phyloP scores from a whole-genome alignment of 2,888 invertebrate species.

The Meta bourneti region DNA sequence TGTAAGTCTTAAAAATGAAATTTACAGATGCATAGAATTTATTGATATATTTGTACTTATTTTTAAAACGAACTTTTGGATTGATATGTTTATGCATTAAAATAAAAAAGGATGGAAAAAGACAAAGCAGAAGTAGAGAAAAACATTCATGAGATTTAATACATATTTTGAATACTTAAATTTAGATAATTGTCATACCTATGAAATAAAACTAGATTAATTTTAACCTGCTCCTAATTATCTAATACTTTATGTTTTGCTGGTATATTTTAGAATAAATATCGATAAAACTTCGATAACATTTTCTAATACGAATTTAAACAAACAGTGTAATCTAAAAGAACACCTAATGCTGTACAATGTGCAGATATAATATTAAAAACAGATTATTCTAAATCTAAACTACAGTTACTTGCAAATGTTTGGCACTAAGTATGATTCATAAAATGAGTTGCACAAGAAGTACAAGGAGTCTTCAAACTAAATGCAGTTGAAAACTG shows the following conservation, averaged over 20 bases:
- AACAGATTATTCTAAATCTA: slow-evolving; percentile 35
- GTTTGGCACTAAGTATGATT: slow-evolving; percentile 61
- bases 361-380: slow-evolving; percentile 46
- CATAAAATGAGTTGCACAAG: not conserved
- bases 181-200: not conserved
- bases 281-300: not conserved
- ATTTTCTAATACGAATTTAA: not conserved
- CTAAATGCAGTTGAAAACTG: not conserved
- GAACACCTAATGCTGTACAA: slow-evolving; percentile 2
- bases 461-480: not conserved
- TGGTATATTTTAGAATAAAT: not conserved
- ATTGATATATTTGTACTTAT: not conserved
- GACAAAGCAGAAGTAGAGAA: not conserved
- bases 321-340: not conserved
- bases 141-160: not conserved
- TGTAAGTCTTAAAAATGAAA: too few relatives aligned
- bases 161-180: not conserved
- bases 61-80: not conserved
- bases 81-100: not conserved
- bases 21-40: not conserved
- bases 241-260: not conserved
- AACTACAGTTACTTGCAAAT: slow-evolving; percentile 34
- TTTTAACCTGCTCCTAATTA: not conserved
- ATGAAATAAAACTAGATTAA: not conserved
- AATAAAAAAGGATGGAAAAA: not conserved